A percentile compares a stretch with the other conserved stretches of the same genome.
These are phyloP conservation scores for Elegia similella DNA, from an alignment of 2,888 invertebrate species.

Conservation along the genomic window DNA sequence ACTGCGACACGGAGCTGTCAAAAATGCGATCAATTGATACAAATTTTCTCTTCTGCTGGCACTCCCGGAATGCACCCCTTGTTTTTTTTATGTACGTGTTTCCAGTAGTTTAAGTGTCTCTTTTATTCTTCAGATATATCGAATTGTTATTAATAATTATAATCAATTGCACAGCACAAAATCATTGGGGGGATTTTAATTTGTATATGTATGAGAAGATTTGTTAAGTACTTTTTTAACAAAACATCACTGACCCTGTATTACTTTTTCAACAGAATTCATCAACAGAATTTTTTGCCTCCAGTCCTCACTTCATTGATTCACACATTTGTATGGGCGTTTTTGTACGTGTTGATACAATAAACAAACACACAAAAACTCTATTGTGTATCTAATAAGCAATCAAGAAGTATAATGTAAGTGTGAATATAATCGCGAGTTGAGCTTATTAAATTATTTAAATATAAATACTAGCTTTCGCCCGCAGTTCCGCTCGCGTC, in stretches of 20 bases:
- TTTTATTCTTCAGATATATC: no score
- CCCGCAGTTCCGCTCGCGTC: no score
- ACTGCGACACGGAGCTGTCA: no score
- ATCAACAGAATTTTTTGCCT: slow-evolving; percentile 4
- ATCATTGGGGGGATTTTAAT: not conserved
- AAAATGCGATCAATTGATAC: no score
- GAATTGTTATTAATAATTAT: no score
- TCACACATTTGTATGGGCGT: slow-evolving; percentile 1
- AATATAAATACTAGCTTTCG: no score
- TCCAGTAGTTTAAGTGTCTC: no score
- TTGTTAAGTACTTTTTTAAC: not conserved
- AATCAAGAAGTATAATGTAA: not conserved
- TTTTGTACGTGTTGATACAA: slow-evolving; percentile 1
- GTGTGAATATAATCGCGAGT: not conserved
- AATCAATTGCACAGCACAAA: no score
- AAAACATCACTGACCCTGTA: slow-evolving; percentile 4
- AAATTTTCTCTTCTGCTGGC: no score
- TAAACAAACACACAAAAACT: slow-evolving; percentile 7
- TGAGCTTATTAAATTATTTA: not conserved
- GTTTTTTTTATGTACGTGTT: no score
- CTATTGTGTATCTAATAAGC: slow-evolving; percentile 8
- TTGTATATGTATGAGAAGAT: not conserved
- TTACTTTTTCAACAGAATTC: not conserved
- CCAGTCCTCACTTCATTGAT: slow-evolving; percentile 3
- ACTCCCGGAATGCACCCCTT: no score